Conservation (phyloP, 2,113 vertebrate genomes). For the Anhinga anhinga region DNA sequence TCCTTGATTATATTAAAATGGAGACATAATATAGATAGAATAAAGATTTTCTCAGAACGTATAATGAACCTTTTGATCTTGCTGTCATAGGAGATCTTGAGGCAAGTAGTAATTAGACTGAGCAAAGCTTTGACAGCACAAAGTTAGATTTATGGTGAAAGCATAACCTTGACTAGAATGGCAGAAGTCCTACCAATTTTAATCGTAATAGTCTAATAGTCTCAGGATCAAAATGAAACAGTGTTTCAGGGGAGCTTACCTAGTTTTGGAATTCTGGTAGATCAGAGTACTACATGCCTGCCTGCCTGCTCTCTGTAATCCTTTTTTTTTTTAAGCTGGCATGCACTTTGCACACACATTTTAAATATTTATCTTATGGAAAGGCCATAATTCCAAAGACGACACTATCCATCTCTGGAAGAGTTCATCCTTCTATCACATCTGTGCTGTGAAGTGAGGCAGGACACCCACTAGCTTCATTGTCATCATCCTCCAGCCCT, state of each 20-base stretch:
- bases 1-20: neutral
- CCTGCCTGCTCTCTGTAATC: neutral
- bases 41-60: neutral
- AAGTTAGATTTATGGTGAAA: slow-evolving; percentile 8
- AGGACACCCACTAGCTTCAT: neutral
- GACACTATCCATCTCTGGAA: neutral
- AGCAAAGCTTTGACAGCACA: neutral
- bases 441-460: neutral
- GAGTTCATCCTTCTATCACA: neutral
- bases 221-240: neutral
- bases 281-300: neutral
- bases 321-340: neutral
- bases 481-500: neutral
- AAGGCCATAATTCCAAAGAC: neutral
- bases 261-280: neutral
- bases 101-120: slow-evolving; percentile 7
- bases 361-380: neutral
- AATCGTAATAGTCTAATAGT: neutral
- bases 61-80: slow-evolving; percentile 30
- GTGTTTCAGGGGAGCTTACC: neutral
- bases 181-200: neutral
- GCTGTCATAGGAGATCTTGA: neutral
- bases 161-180: neutral
- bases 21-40: neutral
- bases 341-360: neutral